These are phyloP conservation scores for Octonoba sinensis DNA, from an alignment of 2,888 invertebrate species.

Conservation along the genomic window DNA sequence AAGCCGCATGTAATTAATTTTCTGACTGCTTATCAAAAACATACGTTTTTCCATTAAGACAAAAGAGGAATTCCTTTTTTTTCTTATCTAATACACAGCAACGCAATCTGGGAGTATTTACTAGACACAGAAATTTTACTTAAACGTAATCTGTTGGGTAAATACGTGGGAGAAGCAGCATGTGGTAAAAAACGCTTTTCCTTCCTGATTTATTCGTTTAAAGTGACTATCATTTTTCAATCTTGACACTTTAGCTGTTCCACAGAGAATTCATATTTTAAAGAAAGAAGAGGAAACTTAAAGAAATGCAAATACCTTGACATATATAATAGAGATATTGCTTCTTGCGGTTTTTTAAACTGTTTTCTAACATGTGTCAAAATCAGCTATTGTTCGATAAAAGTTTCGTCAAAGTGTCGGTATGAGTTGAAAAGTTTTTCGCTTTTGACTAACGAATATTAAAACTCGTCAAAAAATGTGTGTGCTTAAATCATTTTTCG, in stretches of 20 bases:
- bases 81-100: neutral
- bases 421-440: too few relatives aligned
- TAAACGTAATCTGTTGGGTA: neutral
- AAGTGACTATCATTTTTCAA: constrained; percentile 31
- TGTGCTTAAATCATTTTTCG: too few relatives aligned
- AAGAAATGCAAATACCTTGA: too few relatives aligned
- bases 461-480: too few relatives aligned
- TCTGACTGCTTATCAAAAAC: constrained; percentile 34
- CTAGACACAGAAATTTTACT: constrained; percentile 15
- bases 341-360: neutral
- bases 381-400: too few relatives aligned
- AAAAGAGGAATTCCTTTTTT: constrained; percentile 1
- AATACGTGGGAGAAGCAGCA: neutral
- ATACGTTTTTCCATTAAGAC: constrained; percentile 46
- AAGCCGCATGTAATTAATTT: constrained; percentile 46
- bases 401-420: too few relatives aligned
- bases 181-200: constrained; percentile 20
- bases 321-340: too few relatives aligned
- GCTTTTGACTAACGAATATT: too few relatives aligned
- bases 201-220: constrained; percentile 27
- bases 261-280: too few relatives aligned
- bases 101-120: too few relatives aligned
- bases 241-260: constrained; percentile 1
- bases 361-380: neutral
- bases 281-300: too few relatives aligned